These are phyloP conservation scores for Zaprionus ghesquierei DNA, from an alignment of 1,140 invertebrate species.

Conservation along the genomic window DNA sequence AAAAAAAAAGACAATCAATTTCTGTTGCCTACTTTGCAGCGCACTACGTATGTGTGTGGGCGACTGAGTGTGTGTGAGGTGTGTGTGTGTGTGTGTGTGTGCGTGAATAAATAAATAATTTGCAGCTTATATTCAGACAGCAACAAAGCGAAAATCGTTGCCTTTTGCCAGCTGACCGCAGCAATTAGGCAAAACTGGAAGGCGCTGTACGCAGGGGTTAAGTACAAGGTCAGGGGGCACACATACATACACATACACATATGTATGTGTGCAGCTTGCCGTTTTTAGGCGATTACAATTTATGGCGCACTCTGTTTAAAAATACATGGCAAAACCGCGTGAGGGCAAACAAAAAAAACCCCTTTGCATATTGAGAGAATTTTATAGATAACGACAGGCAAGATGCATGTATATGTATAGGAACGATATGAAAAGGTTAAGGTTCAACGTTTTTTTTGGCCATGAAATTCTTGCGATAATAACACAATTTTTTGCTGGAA, in stretches of 20 bases:
- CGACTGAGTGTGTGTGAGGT: background rate
- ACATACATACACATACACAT: background rate
- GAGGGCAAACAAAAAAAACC: background rate
- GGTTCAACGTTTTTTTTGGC: background rate
- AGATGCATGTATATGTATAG: background rate
- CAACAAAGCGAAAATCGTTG: slow-evolving; percentile 19
- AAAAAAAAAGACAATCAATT: slow-evolving; percentile 33
- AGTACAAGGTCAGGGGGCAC: background rate
- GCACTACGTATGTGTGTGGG: background rate
- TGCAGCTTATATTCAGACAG: slow-evolving; percentile 23
- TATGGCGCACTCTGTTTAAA: background rate
- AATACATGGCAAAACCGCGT: background rate
- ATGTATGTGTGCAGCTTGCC: background rate
- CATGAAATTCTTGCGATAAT: too few species aligned
- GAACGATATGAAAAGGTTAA: background rate
- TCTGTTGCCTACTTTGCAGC: slow-evolving; percentile 23
- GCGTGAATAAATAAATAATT: slow-evolving; percentile 63
- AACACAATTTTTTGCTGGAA: too few species aligned
- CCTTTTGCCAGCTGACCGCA: slow-evolving; percentile 57
- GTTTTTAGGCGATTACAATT: background rate
- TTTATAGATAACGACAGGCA: background rate
- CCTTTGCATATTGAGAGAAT: background rate
- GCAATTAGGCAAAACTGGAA: slow-evolving; percentile 35
- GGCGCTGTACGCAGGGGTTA: background rate
- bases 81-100: background rate